Evolutionary conservation across 2,113 vertebrate species (phyloP), one percentile per base, ranked within the genome.

Genomic region (Austrofundulus limnaeus): DNA sequence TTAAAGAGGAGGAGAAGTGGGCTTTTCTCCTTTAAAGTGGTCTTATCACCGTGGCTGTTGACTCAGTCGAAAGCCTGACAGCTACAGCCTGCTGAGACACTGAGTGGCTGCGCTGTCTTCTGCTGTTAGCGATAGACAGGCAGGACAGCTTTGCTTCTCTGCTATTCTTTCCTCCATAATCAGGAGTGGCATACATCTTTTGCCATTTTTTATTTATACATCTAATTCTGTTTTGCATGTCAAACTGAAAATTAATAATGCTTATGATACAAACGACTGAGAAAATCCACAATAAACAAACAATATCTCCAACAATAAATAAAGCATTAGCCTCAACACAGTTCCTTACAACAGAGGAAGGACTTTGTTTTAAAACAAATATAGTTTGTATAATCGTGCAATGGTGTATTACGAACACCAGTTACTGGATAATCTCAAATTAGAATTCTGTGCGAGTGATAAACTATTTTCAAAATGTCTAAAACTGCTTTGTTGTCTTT

Each of bases 71-170:
- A 61, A 70, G 68, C 69, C 81, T 74, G 75, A 69, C 60, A 72
- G 61, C 72, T 71, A 55, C 42, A 61, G 69, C 56, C 46, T 38
- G 77, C 81, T 63, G 73, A 75, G 70, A 48, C 66, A 56, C 69
- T 46, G 74, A 80, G 78, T 19, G 59, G 76, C 61, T 56, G 59
- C 12, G 54, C 66, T 82, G 82, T 79, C 82, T 82, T 86, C 78
- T 54, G 79, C 89, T 88, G 85, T 82, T 86, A 71, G 65, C 82
- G 57, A 75, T 73, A 83, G 83, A 85, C 85, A 87, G 85, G 75
- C 69, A 45, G 80, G 83, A 90, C 89, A 82, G 85, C 81, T 73
- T 50, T 71, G 83, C 78, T 66, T 61, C 81, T 71, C 70, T 53
- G 70, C 81, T 73, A 79, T 88, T 88, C 82, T 86, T 81, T 72